Base-by-base conservation (phyloP, 2,888 invertebrate genomes). In the Melanchra persicariae region DNA sequence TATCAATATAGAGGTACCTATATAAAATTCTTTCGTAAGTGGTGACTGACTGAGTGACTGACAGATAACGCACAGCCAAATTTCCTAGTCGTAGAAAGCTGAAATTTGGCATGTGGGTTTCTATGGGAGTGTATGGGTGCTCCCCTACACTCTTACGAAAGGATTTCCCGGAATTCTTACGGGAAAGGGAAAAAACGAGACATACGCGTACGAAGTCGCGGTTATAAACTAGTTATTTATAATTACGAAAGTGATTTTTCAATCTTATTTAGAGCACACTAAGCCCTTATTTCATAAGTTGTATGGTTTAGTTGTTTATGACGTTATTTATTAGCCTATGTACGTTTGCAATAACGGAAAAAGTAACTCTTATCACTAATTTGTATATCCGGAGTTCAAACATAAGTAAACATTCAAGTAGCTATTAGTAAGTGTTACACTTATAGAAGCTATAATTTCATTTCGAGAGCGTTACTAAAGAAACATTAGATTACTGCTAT, bases 291-390 rank as follows among this genome's bases (percentile, higher is more conserved):
- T 79, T 55, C 67, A 17, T 59, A 62, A 79, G 10, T 52, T n/a
- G 22, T 40, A 65, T 30, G 51, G 30, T 45, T 45, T 45, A 60
- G 57, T 7, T 40, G 24, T 57, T 43, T 26, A 37, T 15, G 37
- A 65, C 24, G 49, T 62, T 73, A 59, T 45, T 66, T 37, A 34
- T 49, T 59, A 52, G 40, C 26, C 1, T 47, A 52, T 30, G 24
- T 43, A 1, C 26, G 6, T 47, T 26, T 52, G 64, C 58, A 74
- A 80, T 74, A 68, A 26, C 74, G 59, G 77, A 63, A 77, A 79
- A 80, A 61, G 45, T 60, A 40, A 43, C 22, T 63, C n/a, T 79
- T 60, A 68, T 57, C 51, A 52, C 9, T 49, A 57, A 74, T 47
- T 55, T 64, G 40, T 64, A 74, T 61, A 58, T 61, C 81, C 75